phyloP scores from a whole-genome alignment of 2,113 vertebrate genomes.

The Cercocebus atys region DNA sequence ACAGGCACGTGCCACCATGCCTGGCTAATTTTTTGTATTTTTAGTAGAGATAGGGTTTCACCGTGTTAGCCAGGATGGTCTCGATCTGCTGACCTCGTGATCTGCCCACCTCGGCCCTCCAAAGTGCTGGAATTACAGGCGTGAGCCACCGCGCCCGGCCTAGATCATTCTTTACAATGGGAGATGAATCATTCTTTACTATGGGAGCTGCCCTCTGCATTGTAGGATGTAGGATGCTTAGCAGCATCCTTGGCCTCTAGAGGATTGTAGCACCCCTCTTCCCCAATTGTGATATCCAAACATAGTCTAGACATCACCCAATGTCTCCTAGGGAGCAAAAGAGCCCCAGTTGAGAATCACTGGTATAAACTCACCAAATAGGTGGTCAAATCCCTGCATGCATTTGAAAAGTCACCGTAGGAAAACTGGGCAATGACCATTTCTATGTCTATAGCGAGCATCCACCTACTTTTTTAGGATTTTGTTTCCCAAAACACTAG shows the following conservation, averaged over 20 bases:
- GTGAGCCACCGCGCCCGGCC: too few species aligned
- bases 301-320: background rate
- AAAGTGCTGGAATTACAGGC: too few species aligned
- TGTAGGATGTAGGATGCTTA: background rate
- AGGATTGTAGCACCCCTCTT: background rate
- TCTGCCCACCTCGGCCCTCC: too few species aligned
- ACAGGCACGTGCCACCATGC: too few species aligned
- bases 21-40: too few species aligned
- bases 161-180: background rate
- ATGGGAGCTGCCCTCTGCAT: too few species aligned
- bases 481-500: background rate
- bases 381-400: background rate
- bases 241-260: background rate
- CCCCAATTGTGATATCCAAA: background rate
- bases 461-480: background rate
- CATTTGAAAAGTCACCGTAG: background rate
- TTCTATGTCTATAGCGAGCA: background rate
- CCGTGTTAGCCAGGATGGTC: too few species aligned
- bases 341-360: background rate
- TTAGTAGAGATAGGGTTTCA: too few species aligned
- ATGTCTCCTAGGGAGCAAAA: background rate
- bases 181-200: background rate
- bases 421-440: background rate
- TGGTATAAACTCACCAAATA: background rate
- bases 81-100: too few species aligned